These are phyloP conservation scores for Ochlodes sylvanus DNA, from an alignment of 2,888 invertebrate species.

Conservation along the genomic window DNA sequence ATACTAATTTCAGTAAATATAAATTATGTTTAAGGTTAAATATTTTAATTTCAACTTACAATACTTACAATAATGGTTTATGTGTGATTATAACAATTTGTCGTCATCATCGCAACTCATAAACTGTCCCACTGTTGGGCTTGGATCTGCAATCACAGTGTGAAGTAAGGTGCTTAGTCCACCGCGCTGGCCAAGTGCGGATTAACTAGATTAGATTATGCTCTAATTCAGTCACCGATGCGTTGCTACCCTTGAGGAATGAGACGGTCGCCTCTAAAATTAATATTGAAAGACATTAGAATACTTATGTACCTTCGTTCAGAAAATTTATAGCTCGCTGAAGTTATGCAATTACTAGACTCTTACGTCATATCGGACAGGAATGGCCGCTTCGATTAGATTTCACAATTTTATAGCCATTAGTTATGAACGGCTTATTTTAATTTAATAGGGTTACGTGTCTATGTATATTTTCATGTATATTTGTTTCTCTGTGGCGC, in stretches of 20 bases:
- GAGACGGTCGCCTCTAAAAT: no score
- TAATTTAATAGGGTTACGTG: not conserved
- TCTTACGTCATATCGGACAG: not conserved
- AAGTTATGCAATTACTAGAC: slow-evolving; percentile 3
- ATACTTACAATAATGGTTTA: not conserved
- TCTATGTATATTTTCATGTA: no score
- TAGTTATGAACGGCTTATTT: not conserved
- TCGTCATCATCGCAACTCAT: no score
- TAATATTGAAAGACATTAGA: not conserved
- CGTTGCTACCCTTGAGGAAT: no score
- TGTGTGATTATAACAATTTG: no score
- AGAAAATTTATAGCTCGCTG: not conserved
- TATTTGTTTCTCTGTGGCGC: not conserved
- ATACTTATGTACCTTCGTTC: not conserved
- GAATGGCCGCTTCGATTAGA: slow-evolving; percentile 1
- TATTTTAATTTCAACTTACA: not conserved
- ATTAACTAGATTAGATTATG: no score
- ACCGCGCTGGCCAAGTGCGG: no score
- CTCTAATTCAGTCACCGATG: no score
- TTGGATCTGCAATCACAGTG: no score
- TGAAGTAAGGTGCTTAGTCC: no score
- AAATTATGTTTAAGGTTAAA: not conserved
- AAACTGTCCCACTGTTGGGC: no score
- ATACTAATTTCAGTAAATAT: not conserved
- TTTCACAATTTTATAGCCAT: not conserved